Evolutionary conservation across 2,797 vertebrate genomes (phyloP).

Genomic region (Cirrhinus mrigala): DNA sequence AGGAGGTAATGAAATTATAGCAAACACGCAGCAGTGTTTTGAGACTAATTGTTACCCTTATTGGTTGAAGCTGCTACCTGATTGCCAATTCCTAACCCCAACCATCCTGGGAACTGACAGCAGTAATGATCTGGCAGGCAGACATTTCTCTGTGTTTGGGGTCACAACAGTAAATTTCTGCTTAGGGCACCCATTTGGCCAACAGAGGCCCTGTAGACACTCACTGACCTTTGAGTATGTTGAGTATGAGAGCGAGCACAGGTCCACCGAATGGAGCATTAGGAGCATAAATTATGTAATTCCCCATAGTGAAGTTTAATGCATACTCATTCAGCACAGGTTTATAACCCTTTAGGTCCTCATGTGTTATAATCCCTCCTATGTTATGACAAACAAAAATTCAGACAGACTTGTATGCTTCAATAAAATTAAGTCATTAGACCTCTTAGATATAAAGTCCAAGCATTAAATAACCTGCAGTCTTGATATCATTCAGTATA

Average conservation of each 20-base stretch:
- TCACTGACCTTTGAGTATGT: slow-evolving; percentile 90
- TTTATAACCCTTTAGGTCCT: slow-evolving; percentile 86
- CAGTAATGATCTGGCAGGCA: too few relatives aligned
- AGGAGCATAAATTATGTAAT: slow-evolving; percentile 66
- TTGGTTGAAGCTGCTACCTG: too few relatives aligned
- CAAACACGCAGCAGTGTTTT: too few relatives aligned
- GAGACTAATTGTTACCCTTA: too few relatives aligned
- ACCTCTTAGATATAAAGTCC: not conserved
- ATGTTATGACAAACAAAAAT: slow-evolving; percentile 22
- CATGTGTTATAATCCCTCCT: slow-evolving; percentile 90
- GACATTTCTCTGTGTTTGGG: too few relatives aligned
- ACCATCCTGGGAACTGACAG: too few relatives aligned
- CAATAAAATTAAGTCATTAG: not conserved
- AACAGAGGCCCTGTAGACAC: not conserved
- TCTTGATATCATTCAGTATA: slow-evolving; percentile 87
- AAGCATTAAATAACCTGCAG: slow-evolving; percentile 75
- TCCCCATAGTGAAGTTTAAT: slow-evolving; percentile 52
- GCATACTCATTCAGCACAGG: slow-evolving; percentile 84
- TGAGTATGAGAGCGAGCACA: slow-evolving; percentile 90
- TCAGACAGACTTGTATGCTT: not conserved
- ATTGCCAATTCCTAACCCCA: too few relatives aligned
- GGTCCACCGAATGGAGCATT: slow-evolving; percentile 90
- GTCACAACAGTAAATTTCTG: too few relatives aligned
- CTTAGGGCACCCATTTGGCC: too few relatives aligned
- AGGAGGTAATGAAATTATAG: too few relatives aligned